Evolutionary conservation across 2,888 invertebrate species (phyloP), one percentile per base, ranked within the genome.

Genomic region (Elaeidobius kamerunicus): DNA sequence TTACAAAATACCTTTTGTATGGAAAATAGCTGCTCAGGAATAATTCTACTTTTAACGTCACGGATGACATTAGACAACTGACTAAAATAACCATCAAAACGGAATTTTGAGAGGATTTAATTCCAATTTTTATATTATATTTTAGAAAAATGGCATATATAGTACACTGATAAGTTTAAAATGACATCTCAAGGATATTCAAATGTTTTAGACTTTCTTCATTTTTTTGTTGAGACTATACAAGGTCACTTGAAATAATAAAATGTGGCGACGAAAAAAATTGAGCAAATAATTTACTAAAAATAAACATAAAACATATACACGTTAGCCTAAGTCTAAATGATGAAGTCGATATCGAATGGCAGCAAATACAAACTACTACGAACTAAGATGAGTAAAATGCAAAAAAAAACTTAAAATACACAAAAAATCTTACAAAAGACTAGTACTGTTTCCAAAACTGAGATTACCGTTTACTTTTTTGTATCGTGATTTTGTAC

Each of bases 391-490:
- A 55, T 43, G 53, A 45, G 49, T 55, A 55, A 47, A 56, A 58
- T 43, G 46, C 40, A 50, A 57, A 60, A 59, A 60, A 35, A 56
- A 55, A 55, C 55, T 52, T 56, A 61, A 57, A 58, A 45, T 52
- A 58, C 48, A 61, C 48, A 55, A 61, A 61, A 59, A 60, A 55
- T 60, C 53, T 58, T 62, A 57, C 54, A 58, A 58, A 57, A 58
- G 65, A 65, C 65, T 65, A 65, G 65, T 64, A 65, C 59, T 56
- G 56, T 62, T 65, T 62, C 60, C 59, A 60, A 60, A 58, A 57
- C 16, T 43, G 43, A 48, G 49, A 49, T 49, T 41, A 40, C 36
- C 16, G 16, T 39, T 36, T 23, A 17, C 39, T 46, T 41, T 4
- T 32, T 12, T 12, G 23, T 18, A 19, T 19, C 32, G 20, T 34